Percentiles rank a stretch among this genome's conserved stretches.
These are phyloP conservation scores for Mormyrops boulengeri DNA, from an alignment of 2,797 vertebrate species.

Conservation along the genomic window DNA sequence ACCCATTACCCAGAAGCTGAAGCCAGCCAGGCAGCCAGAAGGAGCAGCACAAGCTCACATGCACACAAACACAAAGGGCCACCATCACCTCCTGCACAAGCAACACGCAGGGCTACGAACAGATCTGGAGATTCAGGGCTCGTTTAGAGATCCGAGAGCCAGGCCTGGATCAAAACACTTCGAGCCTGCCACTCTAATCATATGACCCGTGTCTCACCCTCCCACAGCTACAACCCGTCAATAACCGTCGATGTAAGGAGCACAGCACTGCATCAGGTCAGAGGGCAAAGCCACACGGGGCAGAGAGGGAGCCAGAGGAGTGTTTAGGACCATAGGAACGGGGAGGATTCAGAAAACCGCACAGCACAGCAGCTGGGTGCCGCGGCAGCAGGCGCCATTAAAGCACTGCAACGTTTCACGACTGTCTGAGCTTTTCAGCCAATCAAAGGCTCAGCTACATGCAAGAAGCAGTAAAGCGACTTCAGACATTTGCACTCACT, in stretches of 20 bases:
- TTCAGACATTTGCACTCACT: neutral
- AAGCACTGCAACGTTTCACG: neutral
- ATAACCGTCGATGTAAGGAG: conserved; percentile 82
- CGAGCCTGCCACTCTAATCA: neutral
- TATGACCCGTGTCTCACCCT: neutral
- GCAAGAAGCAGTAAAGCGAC: neutral
- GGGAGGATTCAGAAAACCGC: conserved; percentile 1
- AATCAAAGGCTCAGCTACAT: neutral
- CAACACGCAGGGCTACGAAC: neutral
- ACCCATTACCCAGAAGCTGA: conserved; percentile 34
- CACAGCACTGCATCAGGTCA: conserved; percentile 71
- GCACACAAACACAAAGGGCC: neutral
- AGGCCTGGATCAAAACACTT: neutral
- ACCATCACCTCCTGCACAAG: neutral
- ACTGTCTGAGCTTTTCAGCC: neutral
- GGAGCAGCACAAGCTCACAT: conserved; percentile 5
- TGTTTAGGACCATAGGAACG: conserved; percentile 10
- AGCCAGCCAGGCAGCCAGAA: conserved; percentile 45
- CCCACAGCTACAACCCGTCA: conserved; percentile 42
- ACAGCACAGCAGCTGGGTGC: neutral
- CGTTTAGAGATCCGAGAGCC: neutral
- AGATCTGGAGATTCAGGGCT: neutral
- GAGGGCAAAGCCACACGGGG: conserved; percentile 44
- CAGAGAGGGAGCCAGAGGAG: conserved; percentile 22
- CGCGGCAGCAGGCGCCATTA: neutral